Conservation (phyloP, 2,888 invertebrate genomes). For the Ophioninae sp. region DNA sequence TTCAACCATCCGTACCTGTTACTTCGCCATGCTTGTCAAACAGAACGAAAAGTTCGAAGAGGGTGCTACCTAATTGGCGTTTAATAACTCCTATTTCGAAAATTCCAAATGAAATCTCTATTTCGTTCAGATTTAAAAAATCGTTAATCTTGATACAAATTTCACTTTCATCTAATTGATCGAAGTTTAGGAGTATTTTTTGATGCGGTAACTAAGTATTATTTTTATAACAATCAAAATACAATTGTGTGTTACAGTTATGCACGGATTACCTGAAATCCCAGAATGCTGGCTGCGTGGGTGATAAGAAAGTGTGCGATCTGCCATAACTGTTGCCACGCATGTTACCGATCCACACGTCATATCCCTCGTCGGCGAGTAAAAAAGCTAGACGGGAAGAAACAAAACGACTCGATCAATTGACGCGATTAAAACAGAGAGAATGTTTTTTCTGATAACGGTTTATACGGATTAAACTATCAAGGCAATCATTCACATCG, state of each 20-base stretch:
- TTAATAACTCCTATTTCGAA: too few species aligned
- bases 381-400: conserved; percentile 42
- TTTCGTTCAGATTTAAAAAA: too few species aligned
- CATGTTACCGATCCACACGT: conserved; percentile 60
- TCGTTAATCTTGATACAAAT: neutral
- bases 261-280: conserved; percentile 32
- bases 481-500: neutral
- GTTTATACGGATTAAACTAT: neutral
- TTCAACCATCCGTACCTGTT: neutral
- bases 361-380: conserved; percentile 57
- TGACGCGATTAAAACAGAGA: neutral
- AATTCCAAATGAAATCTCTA: too few species aligned
- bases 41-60: neutral
- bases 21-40: neutral
- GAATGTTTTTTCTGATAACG: neutral
- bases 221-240: neutral
- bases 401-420: neutral
- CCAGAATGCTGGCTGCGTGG: conserved; percentile 41
- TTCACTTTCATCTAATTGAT: neutral
- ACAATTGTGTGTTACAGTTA: neutral
- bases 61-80: too few species aligned
- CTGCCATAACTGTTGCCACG: conserved; percentile 56
- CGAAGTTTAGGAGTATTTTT: neutral
- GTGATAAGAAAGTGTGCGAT: conserved; percentile 37
- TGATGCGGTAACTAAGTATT: neutral